Percentiles rank a stretch among this genome's conserved stretches.
Evolutionary conservation across 1,140 invertebrate genomes (phyloP).

Genomic region (Euglossa dilemma): DNA sequence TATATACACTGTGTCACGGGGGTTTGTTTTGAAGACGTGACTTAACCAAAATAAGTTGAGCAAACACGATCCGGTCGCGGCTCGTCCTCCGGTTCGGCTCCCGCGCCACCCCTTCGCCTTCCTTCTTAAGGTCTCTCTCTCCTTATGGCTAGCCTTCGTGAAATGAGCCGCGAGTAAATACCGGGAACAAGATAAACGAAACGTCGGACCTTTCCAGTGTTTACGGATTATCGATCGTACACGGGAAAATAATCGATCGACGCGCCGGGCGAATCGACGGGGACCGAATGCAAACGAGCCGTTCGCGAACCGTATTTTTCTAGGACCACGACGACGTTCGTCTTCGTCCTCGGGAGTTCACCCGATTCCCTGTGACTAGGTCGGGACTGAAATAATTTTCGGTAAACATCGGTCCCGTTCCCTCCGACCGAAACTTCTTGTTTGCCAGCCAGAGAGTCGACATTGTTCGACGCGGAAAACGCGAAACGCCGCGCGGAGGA

Average conservation of each 20-base stretch:
- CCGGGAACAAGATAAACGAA: slow-evolving; percentile 29
- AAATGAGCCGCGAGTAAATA: slow-evolving; percentile 42
- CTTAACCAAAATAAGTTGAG: slow-evolving; percentile 59
- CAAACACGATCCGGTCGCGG: slow-evolving; percentile 24
- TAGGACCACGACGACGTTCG: neutral
- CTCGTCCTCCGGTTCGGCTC: neutral
- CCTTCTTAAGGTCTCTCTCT: neutral
- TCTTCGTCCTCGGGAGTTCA: too few relatives aligned
- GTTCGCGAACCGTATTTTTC: neutral
- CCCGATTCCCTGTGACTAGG: too few relatives aligned
- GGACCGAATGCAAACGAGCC: slow-evolving; percentile 17
- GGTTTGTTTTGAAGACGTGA: slow-evolving; percentile 62
- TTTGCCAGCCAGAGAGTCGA: neutral
- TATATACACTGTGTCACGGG: slow-evolving; percentile 45
- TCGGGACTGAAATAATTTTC: neutral
- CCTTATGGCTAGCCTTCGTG: neutral
- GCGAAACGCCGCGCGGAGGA: neutral
- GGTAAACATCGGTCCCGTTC: neutral
- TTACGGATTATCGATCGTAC: slow-evolving; percentile 28
- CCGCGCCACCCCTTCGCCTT: neutral
- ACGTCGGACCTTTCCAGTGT: slow-evolving; percentile 1
- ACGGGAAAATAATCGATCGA: slow-evolving; percentile 18
- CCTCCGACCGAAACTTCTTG: neutral
- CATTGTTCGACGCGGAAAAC: neutral
- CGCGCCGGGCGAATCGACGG: neutral